Evolutionary conservation across 2,888 invertebrate genomes (phyloP).

Genomic region (Polyommatus icarus): DNA sequence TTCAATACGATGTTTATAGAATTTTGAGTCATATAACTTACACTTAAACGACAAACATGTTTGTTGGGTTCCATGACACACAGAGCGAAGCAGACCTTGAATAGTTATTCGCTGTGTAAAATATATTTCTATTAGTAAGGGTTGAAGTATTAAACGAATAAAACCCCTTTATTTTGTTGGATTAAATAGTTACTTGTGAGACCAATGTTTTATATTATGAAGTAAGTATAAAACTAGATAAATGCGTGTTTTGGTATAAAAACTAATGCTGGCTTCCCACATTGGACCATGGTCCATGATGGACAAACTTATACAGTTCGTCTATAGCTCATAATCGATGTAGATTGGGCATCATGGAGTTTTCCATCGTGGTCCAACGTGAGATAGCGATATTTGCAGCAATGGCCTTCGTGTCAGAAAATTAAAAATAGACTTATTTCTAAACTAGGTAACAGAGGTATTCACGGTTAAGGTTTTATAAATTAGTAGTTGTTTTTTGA

Average conservation of each 20-base stretch:
- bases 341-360: neutral
- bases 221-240: slow-evolving; percentile 22
- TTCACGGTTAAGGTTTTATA: slow-evolving; percentile 65
- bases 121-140: no score
- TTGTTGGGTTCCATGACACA: no score
- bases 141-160: no score
- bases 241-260: slow-evolving; percentile 7
- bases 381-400: neutral
- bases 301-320: neutral
- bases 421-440: slow-evolving; percentile 27
- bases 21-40: no score
- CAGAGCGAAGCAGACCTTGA: no score
- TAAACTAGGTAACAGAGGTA: slow-evolving; percentile 71
- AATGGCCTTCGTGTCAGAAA: slow-evolving; percentile 4
- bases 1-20: no score
- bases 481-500: slow-evolving; percentile 73
- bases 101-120: no score
- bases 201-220: neutral
- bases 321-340: no score
- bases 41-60: no score
- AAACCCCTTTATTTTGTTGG: neutral
- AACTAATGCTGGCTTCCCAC: neutral
- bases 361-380: neutral
- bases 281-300: neutral
- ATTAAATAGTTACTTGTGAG: neutral